phyloP scores from a whole-genome alignment of 2,888 invertebrate genomes.

The Napeogenes inachia region DNA sequence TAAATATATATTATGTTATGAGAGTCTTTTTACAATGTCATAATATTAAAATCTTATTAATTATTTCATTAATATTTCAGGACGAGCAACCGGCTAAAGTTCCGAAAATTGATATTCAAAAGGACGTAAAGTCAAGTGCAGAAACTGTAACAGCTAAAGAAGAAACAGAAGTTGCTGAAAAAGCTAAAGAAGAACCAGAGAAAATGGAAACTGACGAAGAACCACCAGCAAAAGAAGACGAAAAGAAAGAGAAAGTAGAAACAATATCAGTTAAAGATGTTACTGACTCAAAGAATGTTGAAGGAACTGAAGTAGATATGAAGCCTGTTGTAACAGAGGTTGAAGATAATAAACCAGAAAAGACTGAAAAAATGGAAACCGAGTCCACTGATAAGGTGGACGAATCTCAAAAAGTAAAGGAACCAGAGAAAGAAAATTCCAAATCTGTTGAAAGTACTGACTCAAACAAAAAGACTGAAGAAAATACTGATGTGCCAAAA shows the following conservation, averaged over 20 bases:
- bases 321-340: constrained; percentile 45
- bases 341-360: constrained; percentile 43
- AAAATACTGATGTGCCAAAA: constrained; percentile 40
- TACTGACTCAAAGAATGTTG: constrained; percentile 44
- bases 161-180: constrained; percentile 21
- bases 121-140: constrained; percentile 46
- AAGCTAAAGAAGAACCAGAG: constrained; percentile 37
- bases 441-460: constrained; percentile 12
- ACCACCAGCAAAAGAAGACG: constrained; percentile 24
- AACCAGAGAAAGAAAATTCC: constrained; percentile 11
- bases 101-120: constrained; percentile 67
- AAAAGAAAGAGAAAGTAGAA: constrained; percentile 30
- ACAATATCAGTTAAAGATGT: constrained; percentile 32
- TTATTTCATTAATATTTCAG: constrained; percentile 36
- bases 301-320: constrained; percentile 40
- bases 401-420: constrained; percentile 31
- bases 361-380: constrained; percentile 50
- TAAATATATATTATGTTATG: too few species aligned
- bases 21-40: too few species aligned
- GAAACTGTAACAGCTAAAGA: constrained; percentile 34
- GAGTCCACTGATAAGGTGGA: constrained; percentile 35
- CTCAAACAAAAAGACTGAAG: constrained; percentile 20
- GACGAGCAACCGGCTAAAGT: constrained; percentile 73
- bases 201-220: constrained; percentile 55
- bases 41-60: too few species aligned